Base-by-base conservation (phyloP, 1,140 invertebrate genomes). In the Trichoplusia ni region DNA sequence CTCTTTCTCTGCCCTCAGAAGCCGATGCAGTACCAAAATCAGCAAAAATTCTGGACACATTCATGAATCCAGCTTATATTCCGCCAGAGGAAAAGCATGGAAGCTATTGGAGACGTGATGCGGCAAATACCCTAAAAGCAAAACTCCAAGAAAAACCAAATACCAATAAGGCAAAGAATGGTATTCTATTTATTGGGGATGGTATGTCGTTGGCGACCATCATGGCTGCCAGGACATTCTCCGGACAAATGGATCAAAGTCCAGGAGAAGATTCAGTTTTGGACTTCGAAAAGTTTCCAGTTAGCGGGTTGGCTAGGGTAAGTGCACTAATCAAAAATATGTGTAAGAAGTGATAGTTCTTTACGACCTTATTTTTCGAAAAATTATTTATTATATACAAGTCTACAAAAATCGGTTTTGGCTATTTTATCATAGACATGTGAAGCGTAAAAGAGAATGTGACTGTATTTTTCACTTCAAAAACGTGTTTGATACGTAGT, bases 151-250 rank as follows among this genome's bases (percentile, higher is more conserved):
- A 84, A 51, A 85, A 69, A 2, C 53, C 70, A 0, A 90, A 89
- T 25, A 82, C 71, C 0, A 90, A 90, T 56, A 88, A 84, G 61
- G 89, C 89, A 0, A 90, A 88, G 62, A 97, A 97, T 81, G 93
- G 95, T 0, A 95, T 96, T 44, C 77, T 96, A 9, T 96, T 97
- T 73, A 81, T 97, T 13, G 96, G 96, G 0, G 95, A 96, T 81
- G 95, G 95, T 1, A 96, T 97, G 95, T 95, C 95, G 0, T 86
- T 96, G 29, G 90, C 95, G 0, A 96, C 95, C 0, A 73, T 96
- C 19, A 93, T 95, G 25, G 95, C 95, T 0, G 92, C 94, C 0
- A 90, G 96, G 19, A 94, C 94, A 1, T 93, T 93, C 53, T 92
- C 92, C 58, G 95, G 95, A 0, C 94, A 96, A 76, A 42, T 89